phyloP scores from a whole-genome alignment of 2,888 invertebrate genomes.

The Ophonus ardosiacus region DNA sequence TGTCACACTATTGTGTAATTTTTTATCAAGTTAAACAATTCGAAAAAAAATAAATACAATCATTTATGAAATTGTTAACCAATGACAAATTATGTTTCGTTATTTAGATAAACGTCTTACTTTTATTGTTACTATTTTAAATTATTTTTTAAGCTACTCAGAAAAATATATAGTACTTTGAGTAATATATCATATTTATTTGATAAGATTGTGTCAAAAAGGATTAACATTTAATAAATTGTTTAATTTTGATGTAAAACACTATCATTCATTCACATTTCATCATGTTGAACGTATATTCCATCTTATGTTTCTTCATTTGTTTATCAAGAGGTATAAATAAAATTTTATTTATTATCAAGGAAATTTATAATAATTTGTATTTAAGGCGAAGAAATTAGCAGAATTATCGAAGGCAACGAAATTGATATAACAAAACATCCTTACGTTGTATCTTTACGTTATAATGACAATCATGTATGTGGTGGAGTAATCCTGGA shows the following conservation, averaged over 20 bases:
- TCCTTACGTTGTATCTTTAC: constrained; percentile 46
- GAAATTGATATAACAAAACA: constrained; percentile 12
- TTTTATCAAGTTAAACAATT: too few relatives aligned
- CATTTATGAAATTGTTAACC: too few relatives aligned
- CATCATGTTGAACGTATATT: not conserved
- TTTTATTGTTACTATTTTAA: too few relatives aligned
- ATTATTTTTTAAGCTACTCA: too few relatives aligned
- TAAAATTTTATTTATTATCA: not conserved
- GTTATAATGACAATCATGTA: not conserved
- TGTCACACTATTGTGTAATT: too few relatives aligned
- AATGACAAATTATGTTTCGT: too few relatives aligned
- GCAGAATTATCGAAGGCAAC: constrained; percentile 36
- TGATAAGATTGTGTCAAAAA: not conserved
- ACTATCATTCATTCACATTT: not conserved
- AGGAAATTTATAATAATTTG: not conserved
- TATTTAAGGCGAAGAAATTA: not conserved
- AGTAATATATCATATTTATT: too few relatives aligned
- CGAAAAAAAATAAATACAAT: too few relatives aligned
- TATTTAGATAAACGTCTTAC: too few relatives aligned
- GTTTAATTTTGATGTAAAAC: not conserved
- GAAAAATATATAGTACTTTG: too few relatives aligned
- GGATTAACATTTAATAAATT: not conserved
- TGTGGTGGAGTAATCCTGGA: constrained; percentile 20
- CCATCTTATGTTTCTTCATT: not conserved
- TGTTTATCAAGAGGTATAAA: not conserved